phyloP scores from a whole-genome alignment of 1,140 invertebrate species.

The Bradysia coprophila region DNA sequence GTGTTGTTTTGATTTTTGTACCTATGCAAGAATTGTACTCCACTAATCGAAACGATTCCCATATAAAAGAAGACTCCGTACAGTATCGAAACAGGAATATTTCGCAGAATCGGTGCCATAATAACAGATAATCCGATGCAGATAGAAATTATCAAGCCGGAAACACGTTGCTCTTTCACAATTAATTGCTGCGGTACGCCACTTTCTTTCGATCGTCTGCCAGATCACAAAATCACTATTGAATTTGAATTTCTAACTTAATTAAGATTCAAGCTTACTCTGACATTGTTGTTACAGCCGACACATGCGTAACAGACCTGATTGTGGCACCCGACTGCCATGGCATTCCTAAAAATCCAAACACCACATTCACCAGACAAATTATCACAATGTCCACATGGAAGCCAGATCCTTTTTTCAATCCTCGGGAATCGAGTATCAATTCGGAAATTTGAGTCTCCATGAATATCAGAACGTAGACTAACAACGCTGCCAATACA shows the following conservation, averaged over 20 bases:
- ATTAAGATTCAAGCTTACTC: not conserved
- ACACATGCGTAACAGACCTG: no score
- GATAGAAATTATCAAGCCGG: conserved; percentile 46
- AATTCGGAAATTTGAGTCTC: conserved; percentile 89
- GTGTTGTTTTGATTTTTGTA: no score
- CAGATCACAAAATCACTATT: not conserved
- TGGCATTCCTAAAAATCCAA: no score
- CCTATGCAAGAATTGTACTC: conserved; percentile 68
- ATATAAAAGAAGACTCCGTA: conserved; percentile 91
- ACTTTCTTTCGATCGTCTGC: conserved; percentile 74
- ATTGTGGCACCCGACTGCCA: no score
- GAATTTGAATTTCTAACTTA: not conserved
- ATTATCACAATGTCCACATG: no score
- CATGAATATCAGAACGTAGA: conserved; percentile 86
- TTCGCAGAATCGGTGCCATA: conserved; percentile 50
- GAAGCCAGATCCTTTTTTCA: no score
- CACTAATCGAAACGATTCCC: conserved; percentile 73
- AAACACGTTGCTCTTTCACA: conserved; percentile 64
- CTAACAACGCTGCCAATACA: conserved; percentile 62
- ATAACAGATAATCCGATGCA: conserved; percentile 60
- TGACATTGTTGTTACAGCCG: conserved; percentile 75
- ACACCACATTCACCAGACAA: no score
- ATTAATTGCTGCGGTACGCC: conserved; percentile 77
- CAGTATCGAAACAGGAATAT: conserved; percentile 73
- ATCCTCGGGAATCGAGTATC: no score